Conservation (phyloP, 2,113 vertebrate species). For the Coracopsis vasa region DNA sequence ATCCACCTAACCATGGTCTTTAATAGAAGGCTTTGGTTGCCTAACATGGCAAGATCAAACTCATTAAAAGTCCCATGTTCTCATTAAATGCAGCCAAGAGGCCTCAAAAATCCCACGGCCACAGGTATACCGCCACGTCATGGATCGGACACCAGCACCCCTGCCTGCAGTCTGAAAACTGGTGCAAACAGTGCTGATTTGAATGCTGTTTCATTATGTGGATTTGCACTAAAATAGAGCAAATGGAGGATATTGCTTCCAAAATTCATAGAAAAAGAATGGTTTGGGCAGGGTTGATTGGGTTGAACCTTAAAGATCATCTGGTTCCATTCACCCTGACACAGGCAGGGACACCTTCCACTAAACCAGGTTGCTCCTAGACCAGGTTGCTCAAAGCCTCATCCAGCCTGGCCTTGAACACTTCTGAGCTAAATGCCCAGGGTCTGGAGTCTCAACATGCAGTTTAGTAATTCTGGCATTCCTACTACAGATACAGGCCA, state of each 20-base stretch:
- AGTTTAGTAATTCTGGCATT: neutral
- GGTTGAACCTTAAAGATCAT: neutral
- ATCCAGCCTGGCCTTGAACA: neutral
- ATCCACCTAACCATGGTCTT: neutral
- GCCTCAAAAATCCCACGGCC: neutral
- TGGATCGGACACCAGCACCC: no score
- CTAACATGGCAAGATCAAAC: neutral
- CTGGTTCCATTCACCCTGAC: neutral
- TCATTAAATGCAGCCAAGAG: neutral
- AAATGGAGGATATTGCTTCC: neutral
- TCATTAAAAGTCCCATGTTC: accelerated
- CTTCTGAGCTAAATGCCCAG: neutral
- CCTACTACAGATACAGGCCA: neutral
- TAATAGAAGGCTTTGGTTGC: neutral
- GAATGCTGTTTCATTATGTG: neutral
- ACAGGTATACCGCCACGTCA: accelerated
- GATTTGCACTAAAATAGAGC: neutral
- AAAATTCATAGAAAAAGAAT: neutral
- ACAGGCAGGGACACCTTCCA: neutral
- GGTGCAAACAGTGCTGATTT: neutral
- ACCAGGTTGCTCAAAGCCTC: neutral
- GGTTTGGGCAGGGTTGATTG: neutral
- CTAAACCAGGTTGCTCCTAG: neutral
- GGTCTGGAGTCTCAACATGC: neutral
- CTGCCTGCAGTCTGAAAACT: neutral